Evolutionary conservation across 1,140 invertebrate species (phyloP).

Genomic region (Nautilus pompilius): DNA sequence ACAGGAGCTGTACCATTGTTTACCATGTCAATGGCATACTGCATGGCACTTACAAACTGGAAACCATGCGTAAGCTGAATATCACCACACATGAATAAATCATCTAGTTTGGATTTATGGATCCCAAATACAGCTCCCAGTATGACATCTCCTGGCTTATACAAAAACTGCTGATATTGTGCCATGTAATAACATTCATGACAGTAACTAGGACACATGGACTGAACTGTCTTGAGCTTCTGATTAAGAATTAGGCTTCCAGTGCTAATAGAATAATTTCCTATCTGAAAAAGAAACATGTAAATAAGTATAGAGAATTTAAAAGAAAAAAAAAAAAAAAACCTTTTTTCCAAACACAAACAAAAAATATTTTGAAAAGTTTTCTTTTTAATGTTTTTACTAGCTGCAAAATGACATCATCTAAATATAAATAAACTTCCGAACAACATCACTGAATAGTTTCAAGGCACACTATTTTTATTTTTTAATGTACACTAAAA

Average conservation of each 20-base stretch:
- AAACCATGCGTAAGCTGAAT: slow-evolving; percentile 59
- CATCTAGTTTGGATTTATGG: slow-evolving; percentile 17
- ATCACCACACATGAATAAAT: slow-evolving; percentile 30
- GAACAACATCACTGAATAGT: too few species aligned
- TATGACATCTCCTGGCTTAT: slow-evolving; percentile 28
- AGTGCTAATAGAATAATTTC: slow-evolving; percentile 18
- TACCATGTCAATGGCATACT: slow-evolving; percentile 73
- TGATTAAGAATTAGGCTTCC: slow-evolving; percentile 7
- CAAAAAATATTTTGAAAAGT: too few species aligned
- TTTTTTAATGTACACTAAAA: too few species aligned
- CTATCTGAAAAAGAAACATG: slow-evolving; percentile 23
- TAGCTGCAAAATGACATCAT: too few species aligned
- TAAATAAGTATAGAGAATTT: background rate
- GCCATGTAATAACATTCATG: slow-evolving; percentile 31
- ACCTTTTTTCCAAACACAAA: too few species aligned
- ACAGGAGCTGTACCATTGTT: slow-evolving; percentile 57
- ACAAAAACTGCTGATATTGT: slow-evolving; percentile 12
- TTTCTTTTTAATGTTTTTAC: too few species aligned
- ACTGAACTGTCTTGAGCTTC: slow-evolving; percentile 3
- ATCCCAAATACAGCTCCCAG: slow-evolving; percentile 39
- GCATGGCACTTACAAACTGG: slow-evolving; percentile 73
- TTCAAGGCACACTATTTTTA: too few species aligned
- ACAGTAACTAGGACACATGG: slow-evolving; percentile 26
- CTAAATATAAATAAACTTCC: too few species aligned
- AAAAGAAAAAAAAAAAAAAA: too few species aligned